phyloP scores from a whole-genome alignment of 2,797 vertebrate genomes.

The Oreortyx pictus region DNA sequence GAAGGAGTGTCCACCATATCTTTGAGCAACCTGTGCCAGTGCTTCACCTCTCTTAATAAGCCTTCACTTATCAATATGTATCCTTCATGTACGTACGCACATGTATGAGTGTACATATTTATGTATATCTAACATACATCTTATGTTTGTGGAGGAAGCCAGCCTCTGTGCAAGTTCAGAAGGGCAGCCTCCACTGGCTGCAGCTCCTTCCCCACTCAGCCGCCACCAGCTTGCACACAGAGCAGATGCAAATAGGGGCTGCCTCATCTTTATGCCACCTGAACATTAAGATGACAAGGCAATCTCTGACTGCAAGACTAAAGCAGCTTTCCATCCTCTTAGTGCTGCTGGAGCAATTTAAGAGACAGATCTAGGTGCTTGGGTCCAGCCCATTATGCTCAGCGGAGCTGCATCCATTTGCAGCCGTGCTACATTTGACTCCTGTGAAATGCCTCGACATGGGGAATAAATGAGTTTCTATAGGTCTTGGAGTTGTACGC shows the following conservation, averaged over 20 bases:
- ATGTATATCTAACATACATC: background rate
- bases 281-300: conserved; percentile 51
- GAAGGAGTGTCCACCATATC: no score
- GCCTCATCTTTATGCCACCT: conserved; percentile 49
- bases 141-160: background rate
- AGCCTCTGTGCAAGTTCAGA: conserved; percentile 1
- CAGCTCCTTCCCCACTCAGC: background rate
- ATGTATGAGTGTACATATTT: no score
- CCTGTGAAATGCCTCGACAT: conserved; percentile 26
- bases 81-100: background rate
- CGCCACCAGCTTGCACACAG: background rate
- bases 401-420: conserved; percentile 28
- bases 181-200: conserved; percentile 2
- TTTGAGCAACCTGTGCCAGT: no score
- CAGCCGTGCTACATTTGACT: conserved; percentile 17
- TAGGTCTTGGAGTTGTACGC: conserved; percentile 58
- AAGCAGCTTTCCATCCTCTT: conserved; percentile 14
- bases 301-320: background rate
- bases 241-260: background rate
- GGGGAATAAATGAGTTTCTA: conserved; percentile 60
- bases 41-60: background rate
- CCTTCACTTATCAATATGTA: background rate
- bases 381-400: conserved; percentile 56
- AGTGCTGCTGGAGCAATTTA: conserved; percentile 5
- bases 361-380: conserved; percentile 40